These are phyloP conservation scores for Philaenus spumarius DNA, from an alignment of 1,140 invertebrate genomes.

Conservation along the genomic window DNA sequence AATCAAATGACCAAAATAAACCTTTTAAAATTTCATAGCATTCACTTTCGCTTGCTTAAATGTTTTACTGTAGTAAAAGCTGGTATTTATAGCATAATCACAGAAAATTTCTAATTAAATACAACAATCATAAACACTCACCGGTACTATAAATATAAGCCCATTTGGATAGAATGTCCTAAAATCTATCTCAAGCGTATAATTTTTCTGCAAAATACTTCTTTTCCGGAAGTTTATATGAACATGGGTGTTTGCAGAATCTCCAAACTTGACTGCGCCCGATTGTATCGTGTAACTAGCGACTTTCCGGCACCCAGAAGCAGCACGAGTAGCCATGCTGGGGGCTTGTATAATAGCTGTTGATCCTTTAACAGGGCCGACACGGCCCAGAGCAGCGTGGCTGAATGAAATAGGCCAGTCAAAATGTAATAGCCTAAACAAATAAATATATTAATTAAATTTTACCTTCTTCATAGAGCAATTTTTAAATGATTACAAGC, in stretches of 20 bases:
- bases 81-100: neutral
- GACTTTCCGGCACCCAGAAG: conserved; percentile 47
- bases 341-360: neutral
- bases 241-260: conserved; percentile 67
- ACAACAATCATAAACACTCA: conserved; percentile 38
- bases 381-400: conserved; percentile 63
- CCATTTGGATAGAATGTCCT: conserved; percentile 81
- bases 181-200: conserved; percentile 72
- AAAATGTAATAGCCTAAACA: conserved; percentile 51
- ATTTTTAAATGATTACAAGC: too few species aligned
- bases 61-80: too few species aligned
- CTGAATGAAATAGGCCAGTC: conserved; percentile 56
- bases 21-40: too few species aligned
- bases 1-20: too few species aligned
- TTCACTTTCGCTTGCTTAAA: too few species aligned
- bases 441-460: too few species aligned
- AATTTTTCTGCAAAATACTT: conserved; percentile 60
- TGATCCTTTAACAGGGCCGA: conserved; percentile 40
- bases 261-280: conserved; percentile 80
- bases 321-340: conserved; percentile 1
- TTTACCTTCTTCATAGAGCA: too few species aligned
- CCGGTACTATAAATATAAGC: conserved; percentile 65
- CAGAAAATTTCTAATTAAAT: conserved; percentile 7
- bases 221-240: conserved; percentile 54
- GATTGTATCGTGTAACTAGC: conserved; percentile 67